Evolutionary conservation across 2,113 vertebrate species (phyloP).

Genomic region (Rhea pennata): DNA sequence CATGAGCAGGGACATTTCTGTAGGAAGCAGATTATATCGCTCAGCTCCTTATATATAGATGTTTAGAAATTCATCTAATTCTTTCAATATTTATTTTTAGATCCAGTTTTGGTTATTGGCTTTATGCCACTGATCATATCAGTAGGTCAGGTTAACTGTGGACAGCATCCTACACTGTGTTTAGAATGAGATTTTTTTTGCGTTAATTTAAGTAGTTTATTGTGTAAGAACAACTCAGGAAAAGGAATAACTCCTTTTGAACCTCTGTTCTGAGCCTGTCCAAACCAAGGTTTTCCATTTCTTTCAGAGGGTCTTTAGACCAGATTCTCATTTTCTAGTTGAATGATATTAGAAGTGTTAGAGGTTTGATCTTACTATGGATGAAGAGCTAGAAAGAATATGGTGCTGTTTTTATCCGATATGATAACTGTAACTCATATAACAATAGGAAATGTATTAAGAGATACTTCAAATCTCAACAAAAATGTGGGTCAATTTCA

Average conservation of each 20-base stretch:
- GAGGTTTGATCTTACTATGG: neutral
- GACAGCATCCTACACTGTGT: neutral
- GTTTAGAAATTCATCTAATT: neutral
- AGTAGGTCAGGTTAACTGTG: neutral
- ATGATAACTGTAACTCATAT: neutral
- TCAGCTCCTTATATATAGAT: neutral
- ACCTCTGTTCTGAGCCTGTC: neutral
- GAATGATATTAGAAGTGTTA: neutral
- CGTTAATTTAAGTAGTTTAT: neutral
- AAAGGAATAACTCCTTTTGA: neutral
- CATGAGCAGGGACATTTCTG: neutral
- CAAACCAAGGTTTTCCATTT: neutral
- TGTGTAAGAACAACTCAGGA: neutral
- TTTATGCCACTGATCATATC: neutral
- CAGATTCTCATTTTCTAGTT: neutral
- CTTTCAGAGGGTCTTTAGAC: neutral
- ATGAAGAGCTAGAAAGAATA: neutral
- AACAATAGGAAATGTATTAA: neutral
- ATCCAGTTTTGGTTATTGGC: neutral
- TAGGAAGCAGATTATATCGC: neutral
- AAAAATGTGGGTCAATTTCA: neutral
- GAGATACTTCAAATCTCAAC: neutral
- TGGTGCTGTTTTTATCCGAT: neutral
- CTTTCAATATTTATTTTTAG: neutral
- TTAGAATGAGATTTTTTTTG: neutral